Base-by-base conservation (phyloP, 2,888 invertebrate genomes). In the Trissoscelio sp. region DNA sequence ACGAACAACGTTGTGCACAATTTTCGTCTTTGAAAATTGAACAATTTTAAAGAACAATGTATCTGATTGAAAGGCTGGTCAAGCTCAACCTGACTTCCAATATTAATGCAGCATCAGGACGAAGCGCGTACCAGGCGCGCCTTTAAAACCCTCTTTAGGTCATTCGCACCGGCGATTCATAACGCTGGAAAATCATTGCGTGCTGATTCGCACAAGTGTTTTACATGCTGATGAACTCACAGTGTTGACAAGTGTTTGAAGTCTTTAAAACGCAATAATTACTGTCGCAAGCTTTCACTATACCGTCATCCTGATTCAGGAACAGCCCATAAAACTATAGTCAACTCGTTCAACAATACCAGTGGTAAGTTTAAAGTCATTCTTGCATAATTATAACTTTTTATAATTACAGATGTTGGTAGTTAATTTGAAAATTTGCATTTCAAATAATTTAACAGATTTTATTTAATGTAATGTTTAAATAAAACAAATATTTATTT, bases 131-230 rank as follows among this genome's bases (percentile, higher is more conserved):
- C 53, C 42, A 75, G 75, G 58, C 67, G 75, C 75, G 51, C 75
- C 75, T 75, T 66, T 67, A 57, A 48, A 75, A 51, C 66, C 66
- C 66, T 67, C 67, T 58, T 67, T 48, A 42, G 66, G 58, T 75
- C 75, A 75, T 67, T 75, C 60, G 67, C 75, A 75, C 75, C 75
- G 75, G 66, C 62, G 73, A 73, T 67, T 67, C 46, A 53, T 37
- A 53, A 55, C 64, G 55, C 37, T 14, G 5, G 37, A 0, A 48
- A 66, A 66, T 74, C 48, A 66, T 57, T 42, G 64, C 37, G 44
- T 20, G 48, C 37, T 20, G 14, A 46, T 55, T 53, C 24, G 22
- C 28, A 31, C 31, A 31, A 53, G 55, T 73, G 73, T 20, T 73
- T 37, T 12, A 9, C 37, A 1, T 24, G 11, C 12, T 48, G 6